Conservation (phyloP, 2,797 vertebrate genomes). For the Gobionotothen gibberifrons region DNA sequence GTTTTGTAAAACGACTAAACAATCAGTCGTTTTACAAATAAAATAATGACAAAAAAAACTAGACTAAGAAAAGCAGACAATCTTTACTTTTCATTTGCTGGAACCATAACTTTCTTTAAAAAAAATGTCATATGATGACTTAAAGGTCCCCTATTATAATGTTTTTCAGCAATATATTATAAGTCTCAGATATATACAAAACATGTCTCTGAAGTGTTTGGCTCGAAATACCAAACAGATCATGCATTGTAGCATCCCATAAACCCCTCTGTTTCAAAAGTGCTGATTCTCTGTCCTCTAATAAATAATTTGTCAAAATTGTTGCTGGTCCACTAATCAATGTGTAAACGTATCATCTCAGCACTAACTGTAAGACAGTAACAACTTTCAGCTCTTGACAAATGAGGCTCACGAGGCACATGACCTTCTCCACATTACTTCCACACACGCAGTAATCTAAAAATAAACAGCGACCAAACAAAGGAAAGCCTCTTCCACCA, state of each 20-base stretch:
- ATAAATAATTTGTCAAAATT: not conserved
- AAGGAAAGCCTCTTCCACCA: slow-evolving; percentile 13
- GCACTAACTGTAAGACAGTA: not conserved
- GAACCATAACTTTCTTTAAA: not conserved
- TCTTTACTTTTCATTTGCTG: not conserved
- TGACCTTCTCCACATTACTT: not conserved
- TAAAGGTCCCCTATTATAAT: too few relatives aligned
- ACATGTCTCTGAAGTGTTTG: too few relatives aligned
- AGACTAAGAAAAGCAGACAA: not conserved
- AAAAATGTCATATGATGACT: not conserved
- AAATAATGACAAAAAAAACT: not conserved
- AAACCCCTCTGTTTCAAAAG: too few relatives aligned
- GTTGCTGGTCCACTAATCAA: not conserved
- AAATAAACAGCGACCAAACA: slow-evolving; percentile 21
- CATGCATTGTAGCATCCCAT: too few relatives aligned
- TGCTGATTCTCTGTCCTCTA: too few relatives aligned
- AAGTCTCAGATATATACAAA: too few relatives aligned
- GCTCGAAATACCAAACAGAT: too few relatives aligned
- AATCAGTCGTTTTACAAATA: not conserved
- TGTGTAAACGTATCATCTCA: not conserved
- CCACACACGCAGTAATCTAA: slow-evolving; percentile 8
- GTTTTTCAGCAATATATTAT: too few relatives aligned
- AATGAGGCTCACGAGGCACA: not conserved
- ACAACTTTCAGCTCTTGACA: not conserved
- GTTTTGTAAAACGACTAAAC: too few relatives aligned